phyloP scores from a whole-genome alignment of 1,140 invertebrate species.

The Leptonema lineaticorne region DNA sequence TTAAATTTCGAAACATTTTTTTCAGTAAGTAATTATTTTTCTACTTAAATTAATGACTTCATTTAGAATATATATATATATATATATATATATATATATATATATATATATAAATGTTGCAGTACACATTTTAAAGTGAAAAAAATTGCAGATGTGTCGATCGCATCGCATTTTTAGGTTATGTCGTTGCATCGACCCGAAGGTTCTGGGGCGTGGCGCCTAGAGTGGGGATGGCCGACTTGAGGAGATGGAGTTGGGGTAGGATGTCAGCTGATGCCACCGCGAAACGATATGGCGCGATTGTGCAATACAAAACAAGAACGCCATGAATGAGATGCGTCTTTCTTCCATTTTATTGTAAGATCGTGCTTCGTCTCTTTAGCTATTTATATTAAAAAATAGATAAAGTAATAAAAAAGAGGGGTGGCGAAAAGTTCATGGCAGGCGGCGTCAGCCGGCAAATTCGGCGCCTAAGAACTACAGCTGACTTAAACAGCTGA shows the following conservation, averaged over 20 bases:
- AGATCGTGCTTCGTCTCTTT: background rate
- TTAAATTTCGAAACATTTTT: too few species aligned
- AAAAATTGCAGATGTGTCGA: background rate
- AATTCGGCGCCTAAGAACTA: background rate
- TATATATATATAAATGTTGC: background rate
- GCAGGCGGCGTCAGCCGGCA: background rate
- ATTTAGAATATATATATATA: background rate
- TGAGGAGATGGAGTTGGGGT: background rate
- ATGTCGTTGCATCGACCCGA: constrained; percentile 18
- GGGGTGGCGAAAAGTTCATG: background rate
- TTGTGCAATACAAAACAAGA: background rate
- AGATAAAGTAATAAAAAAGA: too few species aligned
- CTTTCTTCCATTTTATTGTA: background rate
- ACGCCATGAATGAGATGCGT: background rate
- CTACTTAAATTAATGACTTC: background rate
- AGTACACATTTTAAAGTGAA: background rate
- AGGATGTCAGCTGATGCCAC: constrained; percentile 14
- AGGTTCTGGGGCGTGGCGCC: constrained; percentile 13
- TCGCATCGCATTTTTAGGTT: background rate
- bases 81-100: background rate
- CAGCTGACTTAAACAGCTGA: background rate
- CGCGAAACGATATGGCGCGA: background rate
- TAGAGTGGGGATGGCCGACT: background rate
- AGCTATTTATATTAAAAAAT: too few species aligned
- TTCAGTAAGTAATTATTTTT: too few species aligned